A percentile compares a stretch with the other conserved stretches of the same genome.
Evolutionary conservation across 2,113 vertebrate genomes (phyloP).

Genomic region (Prionailurus viverrinus): DNA sequence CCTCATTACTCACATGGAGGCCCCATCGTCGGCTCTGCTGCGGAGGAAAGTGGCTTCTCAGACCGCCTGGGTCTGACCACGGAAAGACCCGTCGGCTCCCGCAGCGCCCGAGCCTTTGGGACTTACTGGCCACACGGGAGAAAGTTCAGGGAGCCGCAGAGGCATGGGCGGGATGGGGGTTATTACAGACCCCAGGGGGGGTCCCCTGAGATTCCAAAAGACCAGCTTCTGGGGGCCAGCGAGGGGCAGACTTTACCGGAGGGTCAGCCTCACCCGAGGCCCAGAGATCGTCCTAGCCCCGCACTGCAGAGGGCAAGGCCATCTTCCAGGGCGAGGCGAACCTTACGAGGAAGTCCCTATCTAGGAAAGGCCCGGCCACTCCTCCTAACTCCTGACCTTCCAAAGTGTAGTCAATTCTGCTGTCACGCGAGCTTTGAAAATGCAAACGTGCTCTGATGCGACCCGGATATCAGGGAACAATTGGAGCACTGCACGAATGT

Average conservation of each 20-base stretch:
- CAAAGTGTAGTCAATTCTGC: not conserved
- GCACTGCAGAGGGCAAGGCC: accelerated
- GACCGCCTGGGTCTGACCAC: not conserved
- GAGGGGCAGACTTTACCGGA: too few relatives aligned
- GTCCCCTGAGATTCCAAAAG: not conserved
- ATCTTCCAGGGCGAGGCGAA: accelerated
- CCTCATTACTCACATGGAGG: not conserved
- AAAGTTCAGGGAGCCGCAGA: not conserved
- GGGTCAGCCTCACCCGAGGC: not conserved
- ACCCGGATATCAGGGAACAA: accelerated
- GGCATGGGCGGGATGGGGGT: accelerated
- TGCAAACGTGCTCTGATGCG: not conserved
- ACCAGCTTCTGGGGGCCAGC: not conserved
- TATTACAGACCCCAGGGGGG: accelerated
- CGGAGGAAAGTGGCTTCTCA: not conserved
- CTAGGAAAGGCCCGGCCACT: not conserved
- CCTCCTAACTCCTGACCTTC: not conserved
- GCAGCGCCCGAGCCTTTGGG: accelerated
- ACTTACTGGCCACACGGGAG: accelerated
- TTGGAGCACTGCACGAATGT: accelerated
- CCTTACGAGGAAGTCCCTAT: not conserved
- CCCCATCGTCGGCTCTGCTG: accelerated
- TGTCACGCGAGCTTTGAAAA: accelerated
- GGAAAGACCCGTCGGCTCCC: not conserved
- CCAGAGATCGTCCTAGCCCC: not conserved